Base-by-base conservation (phyloP, 2,888 invertebrate genomes). In the Timandra comae region DNA sequence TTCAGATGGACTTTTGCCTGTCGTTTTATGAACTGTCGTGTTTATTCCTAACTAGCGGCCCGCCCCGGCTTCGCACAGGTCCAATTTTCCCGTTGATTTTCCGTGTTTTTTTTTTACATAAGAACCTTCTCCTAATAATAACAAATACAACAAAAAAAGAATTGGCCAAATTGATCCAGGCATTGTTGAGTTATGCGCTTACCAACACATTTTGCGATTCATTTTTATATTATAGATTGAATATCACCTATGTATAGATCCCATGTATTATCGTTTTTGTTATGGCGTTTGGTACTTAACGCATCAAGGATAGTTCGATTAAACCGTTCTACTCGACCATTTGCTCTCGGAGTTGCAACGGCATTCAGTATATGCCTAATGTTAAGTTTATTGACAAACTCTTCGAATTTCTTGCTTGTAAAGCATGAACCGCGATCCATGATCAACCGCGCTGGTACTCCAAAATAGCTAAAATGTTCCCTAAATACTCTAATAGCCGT, bases 341-440 rank as follows among this genome's bases (percentile, higher is more conserved):
- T 39, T 6, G 38, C 38, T n/a, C 38, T 25, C 1, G 39, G 30
- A 3, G 35, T 39, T 3, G 35, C 39, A 3, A 40, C 35, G 4
- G 35, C 35, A 16, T 41, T 41, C 5, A 12, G 2, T 3, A 41
- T 29, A 19, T 41, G 41, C 24, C 38, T 41, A 3, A 41, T 32
- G 8, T 38, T 38, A 5, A 6, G 23, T 3, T 6, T 4, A 1
- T 27, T 10, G 1, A 22, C 12, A 25, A 37, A 41, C 1, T 11
- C 8, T 9, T 24, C 9, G 12, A 41, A 41, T 1, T 4, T 31
- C 1, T 23, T 27, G 12, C 37, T 41, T 0, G 41, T 41, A 22
- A 41, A 41, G 9, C 22, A 22, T 0, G 30, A 27, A 1, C 41
- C 38, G 3, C 21, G 8, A 11, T 41, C 41, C 1, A 35, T 38